Percentiles rank a stretch among this genome's conserved stretches.
Evolutionary conservation across 2,888 invertebrate genomes (phyloP).

Genomic region (Laothoe populi): DNA sequence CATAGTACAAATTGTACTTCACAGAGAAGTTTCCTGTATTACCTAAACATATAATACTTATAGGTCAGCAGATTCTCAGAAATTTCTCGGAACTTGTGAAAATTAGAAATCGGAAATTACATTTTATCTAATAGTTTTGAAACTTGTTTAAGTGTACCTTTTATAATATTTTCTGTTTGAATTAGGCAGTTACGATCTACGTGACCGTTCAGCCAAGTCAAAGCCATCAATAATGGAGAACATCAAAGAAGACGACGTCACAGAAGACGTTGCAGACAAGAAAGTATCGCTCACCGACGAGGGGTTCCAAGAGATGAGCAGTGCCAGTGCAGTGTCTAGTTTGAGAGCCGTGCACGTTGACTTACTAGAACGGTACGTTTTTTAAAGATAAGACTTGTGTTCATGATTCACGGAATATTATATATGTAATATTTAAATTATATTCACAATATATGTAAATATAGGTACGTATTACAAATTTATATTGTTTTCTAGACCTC

Average conservation of each 20-base stretch:
- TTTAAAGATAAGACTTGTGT: too few relatives aligned
- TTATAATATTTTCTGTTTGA: slow-evolving; percentile 9
- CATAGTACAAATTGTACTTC: too few relatives aligned
- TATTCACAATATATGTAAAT: background rate
- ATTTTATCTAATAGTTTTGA: too few relatives aligned
- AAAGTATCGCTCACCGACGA: slow-evolving; percentile 69
- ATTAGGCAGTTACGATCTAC: slow-evolving; percentile 71
- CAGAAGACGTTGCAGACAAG: slow-evolving; percentile 54
- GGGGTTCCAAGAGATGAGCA: slow-evolving; percentile 77
- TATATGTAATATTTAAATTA: too few relatives aligned
- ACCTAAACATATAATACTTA: too few relatives aligned
- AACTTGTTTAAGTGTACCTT: too few relatives aligned
- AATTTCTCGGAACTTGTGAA: too few relatives aligned
- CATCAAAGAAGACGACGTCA: slow-evolving; percentile 63
- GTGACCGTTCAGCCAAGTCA: slow-evolving; percentile 62
- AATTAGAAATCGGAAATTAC: too few relatives aligned
- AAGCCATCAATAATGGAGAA: slow-evolving; percentile 60
- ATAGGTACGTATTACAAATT: background rate
- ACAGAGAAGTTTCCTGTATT: too few relatives aligned
- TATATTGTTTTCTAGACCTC: slow-evolving; percentile 57
- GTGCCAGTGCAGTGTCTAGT: slow-evolving; percentile 63
- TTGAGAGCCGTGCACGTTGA: slow-evolving; percentile 62
- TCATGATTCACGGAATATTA: background rate
- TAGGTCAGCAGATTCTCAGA: too few relatives aligned
- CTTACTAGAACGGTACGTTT: slow-evolving; percentile 57